phyloP scores from a whole-genome alignment of 2,113 vertebrate species.

The Gymnogyps californianus region DNA sequence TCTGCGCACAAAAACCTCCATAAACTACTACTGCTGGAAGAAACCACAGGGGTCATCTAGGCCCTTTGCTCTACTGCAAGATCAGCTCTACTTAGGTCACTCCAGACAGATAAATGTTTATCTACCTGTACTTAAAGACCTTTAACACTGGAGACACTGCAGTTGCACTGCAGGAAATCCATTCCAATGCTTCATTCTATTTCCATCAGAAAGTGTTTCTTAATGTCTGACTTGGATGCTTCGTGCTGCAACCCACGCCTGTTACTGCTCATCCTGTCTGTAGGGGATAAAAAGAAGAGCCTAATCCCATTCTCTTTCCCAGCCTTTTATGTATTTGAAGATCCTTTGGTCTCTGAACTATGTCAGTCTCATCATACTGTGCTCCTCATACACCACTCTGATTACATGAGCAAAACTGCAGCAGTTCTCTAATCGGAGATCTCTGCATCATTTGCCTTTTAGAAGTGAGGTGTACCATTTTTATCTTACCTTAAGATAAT shows the following conservation, averaged over 20 bases:
- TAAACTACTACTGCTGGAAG: not conserved
- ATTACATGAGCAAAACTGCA: not conserved
- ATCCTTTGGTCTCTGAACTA: not conserved
- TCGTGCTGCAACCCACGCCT: not conserved
- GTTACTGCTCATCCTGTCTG: not conserved
- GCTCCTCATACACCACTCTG: not conserved
- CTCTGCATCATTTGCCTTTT: not conserved
- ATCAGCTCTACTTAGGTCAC: not conserved
- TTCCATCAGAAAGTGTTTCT: not conserved
- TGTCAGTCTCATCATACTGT: not conserved
- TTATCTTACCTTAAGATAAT: not conserved
- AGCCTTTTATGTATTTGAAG: not conserved
- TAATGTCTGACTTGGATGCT: not conserved
- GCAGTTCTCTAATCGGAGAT: not conserved
- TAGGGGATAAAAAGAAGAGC: not conserved
- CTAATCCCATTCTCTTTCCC: not conserved
- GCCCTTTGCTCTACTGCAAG: not conserved
- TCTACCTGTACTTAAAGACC: not conserved
- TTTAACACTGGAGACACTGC: not conserved
- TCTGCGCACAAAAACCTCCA: not conserved
- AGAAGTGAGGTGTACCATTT: not conserved
- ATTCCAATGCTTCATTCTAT: not conserved
- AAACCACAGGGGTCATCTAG: not conserved
- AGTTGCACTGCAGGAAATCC: not conserved
- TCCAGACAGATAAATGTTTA: not conserved